phyloP scores from a whole-genome alignment of 2,888 invertebrate species.

The Torymus tubicola region DNA sequence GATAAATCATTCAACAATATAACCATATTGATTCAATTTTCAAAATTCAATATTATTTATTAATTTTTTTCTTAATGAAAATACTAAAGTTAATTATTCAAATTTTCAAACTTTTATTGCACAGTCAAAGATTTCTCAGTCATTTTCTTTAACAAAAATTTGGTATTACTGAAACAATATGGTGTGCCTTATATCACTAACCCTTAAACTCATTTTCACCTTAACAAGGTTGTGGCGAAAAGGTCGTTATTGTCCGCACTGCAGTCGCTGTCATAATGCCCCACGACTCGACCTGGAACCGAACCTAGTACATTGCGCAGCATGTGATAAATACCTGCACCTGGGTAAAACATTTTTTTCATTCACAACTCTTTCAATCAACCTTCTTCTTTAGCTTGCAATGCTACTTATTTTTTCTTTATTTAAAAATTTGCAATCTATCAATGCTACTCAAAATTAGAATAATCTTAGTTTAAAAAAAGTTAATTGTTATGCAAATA shows the following conservation, averaged over 20 bases:
- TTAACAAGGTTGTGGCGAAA: constrained; percentile 82
- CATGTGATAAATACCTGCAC: constrained; percentile 78
- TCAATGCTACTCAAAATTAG: too few species aligned
- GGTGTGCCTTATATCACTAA: constrained; percentile 65
- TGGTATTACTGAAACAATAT: constrained; percentile 59
- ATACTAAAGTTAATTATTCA: too few species aligned
- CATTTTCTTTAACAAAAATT: not conserved
- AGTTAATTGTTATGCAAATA: too few species aligned
- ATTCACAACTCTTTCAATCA: constrained; percentile 27
- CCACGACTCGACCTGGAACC: constrained; percentile 82
- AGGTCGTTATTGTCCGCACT: constrained; percentile 85
- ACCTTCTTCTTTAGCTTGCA: not conserved
- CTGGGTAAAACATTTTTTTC: constrained; percentile 72
- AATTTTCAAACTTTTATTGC: too few species aligned
- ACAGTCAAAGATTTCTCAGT: too few species aligned
- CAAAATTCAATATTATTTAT: too few species aligned
- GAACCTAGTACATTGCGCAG: constrained; percentile 77
- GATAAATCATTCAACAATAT: too few species aligned
- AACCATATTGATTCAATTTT: too few species aligned
- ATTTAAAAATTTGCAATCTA: too few species aligned
- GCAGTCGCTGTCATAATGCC: constrained; percentile 84
- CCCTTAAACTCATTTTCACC: constrained; percentile 63
- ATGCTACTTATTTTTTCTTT: too few species aligned
- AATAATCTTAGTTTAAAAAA: too few species aligned
- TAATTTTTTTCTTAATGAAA: too few species aligned